A percentile compares a stretch with the other conserved stretches of the same genome.
These are phyloP conservation scores for Tupaia tana DNA, from an alignment of 2,113 vertebrate species.

Conservation along the genomic window DNA sequence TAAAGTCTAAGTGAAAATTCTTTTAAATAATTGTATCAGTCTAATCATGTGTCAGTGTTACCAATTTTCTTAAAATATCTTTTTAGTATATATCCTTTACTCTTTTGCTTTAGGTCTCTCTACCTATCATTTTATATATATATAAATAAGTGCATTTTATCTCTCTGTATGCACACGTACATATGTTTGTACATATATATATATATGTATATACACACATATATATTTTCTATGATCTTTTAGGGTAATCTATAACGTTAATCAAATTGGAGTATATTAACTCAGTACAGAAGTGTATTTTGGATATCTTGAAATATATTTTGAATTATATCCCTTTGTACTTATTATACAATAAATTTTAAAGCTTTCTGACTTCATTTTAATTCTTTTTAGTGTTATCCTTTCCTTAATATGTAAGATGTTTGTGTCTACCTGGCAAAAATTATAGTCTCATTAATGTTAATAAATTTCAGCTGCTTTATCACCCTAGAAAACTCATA, in stretches of 20 bases:
- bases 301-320: constrained; percentile 32
- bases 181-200: neutral
- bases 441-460: constrained; percentile 21
- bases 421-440: neutral
- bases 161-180: too few species aligned
- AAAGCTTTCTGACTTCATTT: constrained; percentile 41
- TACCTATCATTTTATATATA: neutral
- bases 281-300: neutral
- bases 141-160: neutral
- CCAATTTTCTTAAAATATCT: neutral
- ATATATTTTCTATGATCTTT: neutral
- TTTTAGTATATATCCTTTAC: neutral
- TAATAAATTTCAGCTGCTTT: constrained; percentile 27
- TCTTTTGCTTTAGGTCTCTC: neutral
- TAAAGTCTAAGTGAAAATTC: neutral
- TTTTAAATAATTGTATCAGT: neutral
- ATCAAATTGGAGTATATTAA: neutral
- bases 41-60: neutral
- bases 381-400: constrained; percentile 19
- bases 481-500: neutral
- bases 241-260: neutral
- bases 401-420: constrained; percentile 26
- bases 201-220: too few species aligned
- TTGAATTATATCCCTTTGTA: neutral
- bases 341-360: constrained; percentile 12